Percentiles rank a stretch among this genome's conserved stretches.
phyloP scores from a whole-genome alignment of 2,797 vertebrate genomes.

The Myoxocephalus aenaeus region DNA sequence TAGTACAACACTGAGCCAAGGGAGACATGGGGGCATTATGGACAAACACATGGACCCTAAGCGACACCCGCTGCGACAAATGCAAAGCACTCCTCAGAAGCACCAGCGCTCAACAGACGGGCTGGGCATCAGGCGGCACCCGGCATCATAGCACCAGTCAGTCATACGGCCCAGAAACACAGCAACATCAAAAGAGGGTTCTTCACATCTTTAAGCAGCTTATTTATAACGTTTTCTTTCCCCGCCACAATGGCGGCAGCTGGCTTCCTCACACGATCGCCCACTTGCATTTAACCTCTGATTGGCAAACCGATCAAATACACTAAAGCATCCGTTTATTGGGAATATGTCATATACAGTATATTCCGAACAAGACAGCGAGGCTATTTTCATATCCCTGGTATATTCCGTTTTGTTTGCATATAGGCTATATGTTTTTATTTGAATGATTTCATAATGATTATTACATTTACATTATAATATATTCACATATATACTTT shows the following conservation, averaged over 20 bases:
- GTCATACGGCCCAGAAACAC: not conserved
- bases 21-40: too few species aligned
- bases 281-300: not conserved
- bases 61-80: not conserved
- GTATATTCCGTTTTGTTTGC: not conserved
- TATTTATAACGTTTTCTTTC: not conserved
- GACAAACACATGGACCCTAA: not conserved
- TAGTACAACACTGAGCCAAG: too few species aligned
- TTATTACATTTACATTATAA: not conserved
- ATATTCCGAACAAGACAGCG: not conserved
- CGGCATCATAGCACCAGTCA: not conserved
- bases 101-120: not conserved
- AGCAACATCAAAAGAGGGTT: not conserved
- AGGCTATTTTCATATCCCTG: not conserved
- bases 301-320: slow-evolving; percentile 3
- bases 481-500: not conserved
- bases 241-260: not conserved
- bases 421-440: not conserved
- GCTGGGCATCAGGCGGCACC: too few species aligned
- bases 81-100: not conserved
- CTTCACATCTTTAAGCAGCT: not conserved
- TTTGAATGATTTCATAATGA: not conserved
- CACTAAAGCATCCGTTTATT: not conserved
- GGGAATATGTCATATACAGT: too few species aligned
- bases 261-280: not conserved